phyloP scores from a whole-genome alignment of 2,888 invertebrate species.

The Thera britannica region DNA sequence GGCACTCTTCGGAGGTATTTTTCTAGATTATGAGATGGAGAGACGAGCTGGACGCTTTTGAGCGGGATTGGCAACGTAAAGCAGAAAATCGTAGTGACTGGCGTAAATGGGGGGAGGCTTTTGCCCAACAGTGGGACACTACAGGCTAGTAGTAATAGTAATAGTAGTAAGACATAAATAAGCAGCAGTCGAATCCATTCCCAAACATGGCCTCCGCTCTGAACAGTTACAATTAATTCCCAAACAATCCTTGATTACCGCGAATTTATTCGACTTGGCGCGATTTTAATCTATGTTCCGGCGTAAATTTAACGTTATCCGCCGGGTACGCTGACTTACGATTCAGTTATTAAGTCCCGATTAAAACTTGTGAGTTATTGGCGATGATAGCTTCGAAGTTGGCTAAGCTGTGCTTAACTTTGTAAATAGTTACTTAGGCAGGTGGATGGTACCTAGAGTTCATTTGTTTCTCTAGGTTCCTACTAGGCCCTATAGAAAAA shows the following conservation, averaged over 20 bases:
- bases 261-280: slow-evolving; percentile 40
- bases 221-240: slow-evolving; percentile 36
- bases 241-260: slow-evolving; percentile 36
- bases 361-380: slow-evolving; percentile 46
- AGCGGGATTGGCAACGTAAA: too few relatives aligned
- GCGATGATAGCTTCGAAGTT: slow-evolving; percentile 32
- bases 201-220: slow-evolving; percentile 14
- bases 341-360: slow-evolving; percentile 44
- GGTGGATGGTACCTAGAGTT: not conserved
- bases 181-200: slow-evolving; percentile 5
- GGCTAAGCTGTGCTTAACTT: slow-evolving; percentile 14
- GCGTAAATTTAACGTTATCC: slow-evolving; percentile 41
- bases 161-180: not conserved
- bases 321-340: slow-evolving; percentile 40
- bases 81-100: too few relatives aligned
- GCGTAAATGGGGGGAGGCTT: too few relatives aligned
- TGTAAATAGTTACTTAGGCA: not conserved
- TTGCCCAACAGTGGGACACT: too few relatives aligned
- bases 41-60: too few relatives aligned
- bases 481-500: too few relatives aligned
- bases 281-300: slow-evolving; percentile 43
- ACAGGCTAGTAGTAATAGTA: too few relatives aligned
- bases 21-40: too few relatives aligned
- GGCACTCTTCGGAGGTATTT: too few relatives aligned
- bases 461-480: not conserved